Conservation (phyloP, 2,797 vertebrate genomes). For the Gymnopithys bicolor region DNA sequence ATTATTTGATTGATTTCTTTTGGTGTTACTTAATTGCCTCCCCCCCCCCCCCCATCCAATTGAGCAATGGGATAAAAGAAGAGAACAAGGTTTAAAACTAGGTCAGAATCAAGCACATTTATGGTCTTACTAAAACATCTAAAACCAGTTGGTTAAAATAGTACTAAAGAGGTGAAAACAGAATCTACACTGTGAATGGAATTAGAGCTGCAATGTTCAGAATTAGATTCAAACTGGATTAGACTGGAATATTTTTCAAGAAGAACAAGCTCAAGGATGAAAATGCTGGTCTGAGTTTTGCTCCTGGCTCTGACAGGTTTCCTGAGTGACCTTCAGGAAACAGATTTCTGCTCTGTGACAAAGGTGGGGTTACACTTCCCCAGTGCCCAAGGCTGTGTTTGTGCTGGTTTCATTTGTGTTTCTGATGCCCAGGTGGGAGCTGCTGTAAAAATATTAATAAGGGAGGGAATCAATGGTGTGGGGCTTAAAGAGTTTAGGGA, state of each 20-base stretch:
- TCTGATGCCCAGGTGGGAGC: background rate
- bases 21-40: background rate
- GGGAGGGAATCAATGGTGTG: background rate
- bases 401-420: background rate
- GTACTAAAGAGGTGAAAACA: background rate
- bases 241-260: background rate
- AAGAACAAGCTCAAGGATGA: background rate
- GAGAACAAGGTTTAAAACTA: background rate
- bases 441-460: background rate
- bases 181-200: background rate
- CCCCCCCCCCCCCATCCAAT: too few species aligned
- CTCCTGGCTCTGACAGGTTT: background rate
- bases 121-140: background rate
- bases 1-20: conserved; percentile 8
- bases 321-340: background rate
- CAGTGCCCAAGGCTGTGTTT: background rate
- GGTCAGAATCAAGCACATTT: background rate
- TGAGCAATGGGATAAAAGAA: background rate
- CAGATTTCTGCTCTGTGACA: background rate
- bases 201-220: background rate
- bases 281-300: background rate
- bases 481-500: background rate
- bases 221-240: background rate
- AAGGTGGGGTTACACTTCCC: background rate
- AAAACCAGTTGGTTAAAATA: background rate